Evolutionary conservation across 2,113 vertebrate genomes (phyloP).

Genomic region (Myotis lucifugus): DNA sequence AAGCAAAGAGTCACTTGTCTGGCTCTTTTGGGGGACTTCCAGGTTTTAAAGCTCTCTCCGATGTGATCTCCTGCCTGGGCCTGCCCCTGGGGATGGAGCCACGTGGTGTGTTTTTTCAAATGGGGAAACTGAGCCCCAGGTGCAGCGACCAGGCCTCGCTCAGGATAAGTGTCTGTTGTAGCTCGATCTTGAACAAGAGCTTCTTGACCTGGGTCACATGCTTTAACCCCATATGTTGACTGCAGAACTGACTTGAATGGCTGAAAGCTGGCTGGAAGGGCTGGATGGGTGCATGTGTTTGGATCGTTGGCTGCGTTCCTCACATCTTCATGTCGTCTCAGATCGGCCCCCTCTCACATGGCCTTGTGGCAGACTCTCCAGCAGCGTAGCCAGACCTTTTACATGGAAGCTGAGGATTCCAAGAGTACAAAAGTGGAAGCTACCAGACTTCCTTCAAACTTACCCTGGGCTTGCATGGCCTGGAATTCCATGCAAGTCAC

Average conservation of each 20-base stretch:
- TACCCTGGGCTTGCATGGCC: not conserved
- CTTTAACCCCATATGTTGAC: not conserved
- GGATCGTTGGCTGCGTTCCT: not conserved
- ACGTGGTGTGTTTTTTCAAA: not conserved
- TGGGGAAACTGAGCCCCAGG: not conserved
- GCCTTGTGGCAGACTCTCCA: not conserved
- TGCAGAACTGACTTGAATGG: not conserved
- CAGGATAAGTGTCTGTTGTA: not conserved
- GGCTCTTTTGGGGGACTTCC: not conserved
- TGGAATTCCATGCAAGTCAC: not conserved
- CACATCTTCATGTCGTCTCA: not conserved
- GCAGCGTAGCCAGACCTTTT: not conserved
- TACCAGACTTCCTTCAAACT: not conserved
- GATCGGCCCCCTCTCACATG: not conserved
- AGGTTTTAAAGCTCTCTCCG: not conserved
- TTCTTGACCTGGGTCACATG: not conserved
- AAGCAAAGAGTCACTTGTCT: constrained; percentile 21
- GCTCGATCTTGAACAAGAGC: not conserved
- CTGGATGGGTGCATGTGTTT: not conserved
- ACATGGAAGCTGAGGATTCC: not conserved
- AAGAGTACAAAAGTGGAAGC: not conserved
- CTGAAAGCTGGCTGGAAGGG: not conserved
- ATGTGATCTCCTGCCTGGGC: not conserved
- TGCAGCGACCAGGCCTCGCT: not conserved
- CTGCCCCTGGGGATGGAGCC: not conserved